Evolutionary conservation across 2,113 vertebrate genomes (phyloP).

Genomic region (Smithornis capensis): DNA sequence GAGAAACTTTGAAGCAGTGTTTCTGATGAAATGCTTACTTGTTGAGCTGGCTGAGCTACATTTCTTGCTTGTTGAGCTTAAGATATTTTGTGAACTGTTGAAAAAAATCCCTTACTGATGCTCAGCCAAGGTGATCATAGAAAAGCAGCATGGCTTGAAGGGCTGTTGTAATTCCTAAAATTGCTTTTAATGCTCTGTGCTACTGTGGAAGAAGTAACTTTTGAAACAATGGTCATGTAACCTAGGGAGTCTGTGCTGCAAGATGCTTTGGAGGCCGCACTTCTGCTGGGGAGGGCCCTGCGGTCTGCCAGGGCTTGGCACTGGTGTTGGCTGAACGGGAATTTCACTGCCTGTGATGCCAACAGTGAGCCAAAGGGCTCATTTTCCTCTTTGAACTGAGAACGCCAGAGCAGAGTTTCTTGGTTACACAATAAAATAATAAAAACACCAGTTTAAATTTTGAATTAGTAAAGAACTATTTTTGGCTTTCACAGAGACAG

Average conservation of each 20-base stretch:
- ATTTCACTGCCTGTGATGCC: background rate
- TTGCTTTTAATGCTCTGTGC: background rate
- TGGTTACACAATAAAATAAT: slow-evolving; percentile 65
- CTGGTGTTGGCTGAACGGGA: background rate
- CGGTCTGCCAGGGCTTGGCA: background rate
- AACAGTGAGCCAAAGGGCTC: background rate
- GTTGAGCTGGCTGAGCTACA: background rate
- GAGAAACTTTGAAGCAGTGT: background rate
- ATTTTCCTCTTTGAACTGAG: slow-evolving; percentile 15
- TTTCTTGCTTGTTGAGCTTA: background rate
- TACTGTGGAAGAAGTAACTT: background rate
- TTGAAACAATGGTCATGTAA: background rate
- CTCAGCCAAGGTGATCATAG: background rate
- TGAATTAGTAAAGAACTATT: slow-evolving; percentile 72
- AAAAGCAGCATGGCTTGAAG: slow-evolving; percentile 6
- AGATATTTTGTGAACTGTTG: background rate
- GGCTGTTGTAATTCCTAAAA: background rate
- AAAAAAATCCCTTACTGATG: background rate
- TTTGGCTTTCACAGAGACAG: slow-evolving; percentile 76
- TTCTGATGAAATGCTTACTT: background rate
- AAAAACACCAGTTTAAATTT: slow-evolving; percentile 64
- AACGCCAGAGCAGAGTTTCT: slow-evolving; percentile 22
- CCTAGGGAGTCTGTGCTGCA: background rate
- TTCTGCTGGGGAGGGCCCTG: background rate
- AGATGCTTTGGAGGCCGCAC: background rate